These are phyloP conservation scores for Drosophila novamexicana DNA, from an alignment of 1,140 invertebrate species.

Conservation along the genomic window DNA sequence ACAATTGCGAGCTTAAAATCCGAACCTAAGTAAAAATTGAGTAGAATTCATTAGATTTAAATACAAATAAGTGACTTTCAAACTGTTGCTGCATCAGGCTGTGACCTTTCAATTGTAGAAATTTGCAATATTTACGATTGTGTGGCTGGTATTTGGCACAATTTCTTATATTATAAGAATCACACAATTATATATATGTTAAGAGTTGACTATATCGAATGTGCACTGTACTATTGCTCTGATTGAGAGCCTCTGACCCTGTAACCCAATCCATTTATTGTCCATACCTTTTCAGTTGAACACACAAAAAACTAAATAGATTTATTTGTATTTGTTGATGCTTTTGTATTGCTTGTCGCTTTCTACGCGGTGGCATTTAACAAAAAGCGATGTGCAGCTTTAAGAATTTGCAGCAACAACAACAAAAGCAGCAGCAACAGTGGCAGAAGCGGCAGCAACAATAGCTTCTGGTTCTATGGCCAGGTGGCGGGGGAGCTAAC, in stretches of 20 bases:
- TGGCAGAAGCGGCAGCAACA: slow-evolving; percentile 12
- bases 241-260: slow-evolving; percentile 19
- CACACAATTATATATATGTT: no score
- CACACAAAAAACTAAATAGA: slow-evolving; percentile 10
- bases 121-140: no score
- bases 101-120: no score
- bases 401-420: slow-evolving; percentile 34
- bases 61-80: no score
- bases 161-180: no score
- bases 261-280: slow-evolving; percentile 40
- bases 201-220: neutral
- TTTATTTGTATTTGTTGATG: slow-evolving; percentile 12
- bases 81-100: no score
- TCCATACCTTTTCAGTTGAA: neutral
- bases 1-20: no score
- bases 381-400: slow-evolving; percentile 34
- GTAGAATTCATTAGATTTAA: no score
- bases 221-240: neutral
- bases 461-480: slow-evolving; percentile 25
- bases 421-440: slow-evolving; percentile 8
- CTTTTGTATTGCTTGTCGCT: slow-evolving; percentile 41
- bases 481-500: neutral
- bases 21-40: no score
- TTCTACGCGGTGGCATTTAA: slow-evolving; percentile 46
- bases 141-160: no score